Evolutionary conservation across 2,113 vertebrate genomes (phyloP).

Genomic region (Pan troglodytes): NHGRI_mPanTro3-v2.1_pri NC_072413.2:54727001-54727500

Average conservation of each 20-base stretch:
- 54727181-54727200: not conserved
- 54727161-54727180: not conserved
- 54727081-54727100: not conserved
- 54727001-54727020: not conserved
- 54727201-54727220: not conserved
- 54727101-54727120: not conserved
- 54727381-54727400: constrained; percentile 9
- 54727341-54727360: not conserved
- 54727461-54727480: not conserved
- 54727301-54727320: not conserved
- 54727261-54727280: not conserved
- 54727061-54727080: not conserved
- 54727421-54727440: not conserved
- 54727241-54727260: not conserved
- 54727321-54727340: not conserved
- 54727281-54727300: not conserved
- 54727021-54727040: not conserved
- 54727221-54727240: not conserved
- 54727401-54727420: not conserved
- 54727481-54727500: not conserved
- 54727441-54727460: not conserved
- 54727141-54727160: not conserved
- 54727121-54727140: not conserved
- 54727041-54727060: constrained; percentile 11
- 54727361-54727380: not conserved